phyloP scores from a whole-genome alignment of 2,888 invertebrate species.

The Dendrolimus houi region DNA sequence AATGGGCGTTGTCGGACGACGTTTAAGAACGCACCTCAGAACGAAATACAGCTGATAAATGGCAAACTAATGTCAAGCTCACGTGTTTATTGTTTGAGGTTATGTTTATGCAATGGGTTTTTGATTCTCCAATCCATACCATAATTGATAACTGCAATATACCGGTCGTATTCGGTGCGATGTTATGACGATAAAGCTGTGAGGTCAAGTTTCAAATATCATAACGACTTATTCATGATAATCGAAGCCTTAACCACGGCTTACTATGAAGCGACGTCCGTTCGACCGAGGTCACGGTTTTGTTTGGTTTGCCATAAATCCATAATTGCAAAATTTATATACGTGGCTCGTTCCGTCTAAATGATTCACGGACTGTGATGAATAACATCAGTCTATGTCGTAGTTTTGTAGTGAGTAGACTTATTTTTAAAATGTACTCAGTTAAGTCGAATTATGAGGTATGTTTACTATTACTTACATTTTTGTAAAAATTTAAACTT shows the following conservation, averaged over 20 bases:
- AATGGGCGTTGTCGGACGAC: no score
- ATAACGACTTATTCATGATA: constrained; percentile 11
- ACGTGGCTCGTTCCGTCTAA: constrained; percentile 10
- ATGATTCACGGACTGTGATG: constrained; percentile 36
- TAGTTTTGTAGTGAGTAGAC: constrained; percentile 34
- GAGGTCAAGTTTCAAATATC: constrained; percentile 50
- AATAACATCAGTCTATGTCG: constrained; percentile 30
- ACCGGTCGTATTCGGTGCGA: constrained; percentile 23
- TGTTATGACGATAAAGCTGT: constrained; percentile 28
- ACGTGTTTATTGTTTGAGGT: constrained; percentile 25
- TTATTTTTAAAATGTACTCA: constrained; percentile 46
- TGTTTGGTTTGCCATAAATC: constrained; percentile 13
- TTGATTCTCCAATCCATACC: constrained; percentile 6
- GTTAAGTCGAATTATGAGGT: constrained; percentile 52
- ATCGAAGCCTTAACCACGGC: not conserved
- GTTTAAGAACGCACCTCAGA: no score
- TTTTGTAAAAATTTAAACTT: no score
- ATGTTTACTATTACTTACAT: constrained; percentile 9
- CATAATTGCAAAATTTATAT: constrained; percentile 18
- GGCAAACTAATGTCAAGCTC: constrained; percentile 16
- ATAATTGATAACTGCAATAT: constrained; percentile 9
- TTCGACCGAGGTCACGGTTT: constrained; percentile 22
- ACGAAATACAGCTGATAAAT: no score
- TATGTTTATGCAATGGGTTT: constrained; percentile 25
- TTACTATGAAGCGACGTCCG: constrained; percentile 5